Evolutionary conservation across 2,113 vertebrate genomes (phyloP).

Genomic region (Ptyas mucosa): DNA sequence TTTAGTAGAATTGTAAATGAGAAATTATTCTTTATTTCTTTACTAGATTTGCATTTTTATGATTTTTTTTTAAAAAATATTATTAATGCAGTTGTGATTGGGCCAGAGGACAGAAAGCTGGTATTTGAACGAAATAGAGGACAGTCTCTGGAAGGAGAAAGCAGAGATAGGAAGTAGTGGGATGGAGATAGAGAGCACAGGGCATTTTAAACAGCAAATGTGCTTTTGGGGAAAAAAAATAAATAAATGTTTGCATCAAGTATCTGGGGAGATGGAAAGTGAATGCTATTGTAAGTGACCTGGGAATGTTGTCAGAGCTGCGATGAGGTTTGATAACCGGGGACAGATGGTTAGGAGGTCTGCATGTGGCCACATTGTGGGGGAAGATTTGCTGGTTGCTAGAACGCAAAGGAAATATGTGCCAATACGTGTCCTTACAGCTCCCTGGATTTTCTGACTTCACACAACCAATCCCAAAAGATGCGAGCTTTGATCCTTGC

Average conservation of each 20-base stretch:
- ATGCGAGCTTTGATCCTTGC: background rate
- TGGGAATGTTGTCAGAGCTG: background rate
- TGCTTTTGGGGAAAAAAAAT: background rate
- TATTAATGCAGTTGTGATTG: background rate
- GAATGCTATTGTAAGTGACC: background rate
- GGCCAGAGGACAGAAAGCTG: background rate
- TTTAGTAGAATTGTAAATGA: background rate
- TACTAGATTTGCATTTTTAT: background rate
- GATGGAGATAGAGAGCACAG: background rate
- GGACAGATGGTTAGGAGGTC: background rate
- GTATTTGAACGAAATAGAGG: background rate
- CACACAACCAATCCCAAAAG: background rate
- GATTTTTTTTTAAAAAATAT: background rate
- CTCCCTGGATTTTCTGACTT: background rate
- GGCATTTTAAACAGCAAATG: background rate
- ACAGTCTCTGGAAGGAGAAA: background rate
- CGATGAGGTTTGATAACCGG: background rate
- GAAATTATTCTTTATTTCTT: background rate
- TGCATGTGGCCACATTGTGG: background rate
- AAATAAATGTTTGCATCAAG: background rate
- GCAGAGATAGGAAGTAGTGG: background rate
- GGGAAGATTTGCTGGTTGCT: background rate
- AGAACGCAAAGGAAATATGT: background rate
- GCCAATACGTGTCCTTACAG: background rate
- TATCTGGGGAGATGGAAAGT: background rate